Base-by-base conservation (phyloP, 1,140 invertebrate species). In the Anoplophora glabripennis region DNA sequence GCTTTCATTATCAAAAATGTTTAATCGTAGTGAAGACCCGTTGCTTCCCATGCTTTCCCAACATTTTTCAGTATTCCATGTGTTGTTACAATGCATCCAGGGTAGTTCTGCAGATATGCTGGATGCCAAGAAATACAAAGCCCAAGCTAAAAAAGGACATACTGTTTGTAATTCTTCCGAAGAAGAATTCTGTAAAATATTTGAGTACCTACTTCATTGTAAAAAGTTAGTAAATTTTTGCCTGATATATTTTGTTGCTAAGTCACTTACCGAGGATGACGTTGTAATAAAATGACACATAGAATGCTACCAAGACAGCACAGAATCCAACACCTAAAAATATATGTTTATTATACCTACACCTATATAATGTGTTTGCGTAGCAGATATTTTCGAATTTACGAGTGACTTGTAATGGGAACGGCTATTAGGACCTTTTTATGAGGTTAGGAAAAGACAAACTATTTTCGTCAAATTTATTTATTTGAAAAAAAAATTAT, bases 281-380 rank as follows among this genome's bases (percentile, higher is more conserved):
- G 76, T 94, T 95, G 80, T 94, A 95, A 75, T 94, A 95, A 78
- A 93, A 93, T 1, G 90, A 91, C 21, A 94, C 92, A 76, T 92
- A 94, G 66, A 92, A 88, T n/a, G 90, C 90, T 15, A 94, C 90
- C 70, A 94, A 83, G 45, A 92, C 92, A 35, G 93, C 93, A 64
- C 90, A 91, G 74, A 92, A 90, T 17, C 92, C 92, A 36, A 93
- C 90, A 62, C 92, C 92, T 93, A 76, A n/a, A 74, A 75, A 63
- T 45, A 49, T 15, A 51, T 35, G 10, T 0, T 53, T 15, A 46
- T 34, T 12, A 17, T n/a, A n/a, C n/a, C n/a, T n/a, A n/a, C n/a
- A n/a, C n/a, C n/a, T n/a, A n/a, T 51, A 51, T 37, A 51, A 17
- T 36, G n/a, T 14, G n/a, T n/a, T n/a, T n/a, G n/a, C n/a, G n/a